Base-by-base conservation (phyloP, 2,113 vertebrate genomes). In the Synchiropus splendidus region DNA sequence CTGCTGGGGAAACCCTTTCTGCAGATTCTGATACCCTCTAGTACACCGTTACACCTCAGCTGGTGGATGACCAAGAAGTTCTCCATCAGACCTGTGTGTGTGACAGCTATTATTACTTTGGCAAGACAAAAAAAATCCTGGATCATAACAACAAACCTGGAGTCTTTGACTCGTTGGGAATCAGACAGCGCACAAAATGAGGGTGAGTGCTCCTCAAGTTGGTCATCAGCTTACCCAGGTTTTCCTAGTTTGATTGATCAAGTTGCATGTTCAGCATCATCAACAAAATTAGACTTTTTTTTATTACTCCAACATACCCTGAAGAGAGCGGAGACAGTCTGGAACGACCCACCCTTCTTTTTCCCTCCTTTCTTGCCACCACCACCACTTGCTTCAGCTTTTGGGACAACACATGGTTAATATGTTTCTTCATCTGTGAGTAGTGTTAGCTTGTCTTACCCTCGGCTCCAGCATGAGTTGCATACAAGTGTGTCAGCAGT, bases 1-100 rank as follows among this genome's bases (percentile, higher is more conserved):
- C 72, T 74, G 67, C 72, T 75, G 44, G 76, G 75, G 49, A 78
- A 78, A 9, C 76, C 76, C 34, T 78, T 78, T 39, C 76, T 78
- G 64, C 72, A 78, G 51, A 78, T 78, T 48, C 76, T 67, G 64
- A 78, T 78, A 10, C 76, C 75, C 12, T 78, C 76, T 48, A 78
- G 57, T 5, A 77, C 76, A 57, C 76, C 76, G 0, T 79, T 79
- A 60, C 75, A 78, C 36, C 75, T 75, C 51, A 77, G 64, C 50
- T 78, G 75, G 18, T 78, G 75, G 53, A 78, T 78, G 44, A 78
- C 75, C 67, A 79, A 14, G 21, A 16, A 16, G 48, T 79, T 79
- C 36, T 70, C 50, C 72, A 79, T 72, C 10, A 74, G 61, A 58
- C 70, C 76, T 79, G 37, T 1, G 43, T 1, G 44, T 16, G 12